Conservation (phyloP, 2,113 vertebrate species). For the Protobothrops flavoviridis region DNA sequence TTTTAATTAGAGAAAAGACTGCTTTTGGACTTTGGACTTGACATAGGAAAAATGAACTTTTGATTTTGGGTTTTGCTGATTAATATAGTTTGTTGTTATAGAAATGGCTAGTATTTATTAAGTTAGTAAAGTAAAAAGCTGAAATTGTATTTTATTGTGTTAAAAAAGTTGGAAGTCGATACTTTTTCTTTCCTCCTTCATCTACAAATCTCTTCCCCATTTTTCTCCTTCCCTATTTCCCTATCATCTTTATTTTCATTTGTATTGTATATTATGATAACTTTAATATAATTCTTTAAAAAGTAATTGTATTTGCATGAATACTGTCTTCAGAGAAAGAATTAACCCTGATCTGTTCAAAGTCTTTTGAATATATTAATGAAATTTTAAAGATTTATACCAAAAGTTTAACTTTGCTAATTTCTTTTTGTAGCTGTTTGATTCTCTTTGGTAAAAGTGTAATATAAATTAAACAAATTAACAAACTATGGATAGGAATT, state of each 20-base stretch:
- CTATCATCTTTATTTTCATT: neutral
- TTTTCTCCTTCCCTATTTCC: neutral
- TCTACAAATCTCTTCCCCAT: neutral
- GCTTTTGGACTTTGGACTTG: neutral
- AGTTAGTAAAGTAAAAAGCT: neutral
- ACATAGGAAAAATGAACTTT: neutral
- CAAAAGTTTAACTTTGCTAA: neutral
- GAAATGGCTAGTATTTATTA: neutral
- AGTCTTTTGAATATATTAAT: neutral
- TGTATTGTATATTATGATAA: neutral
- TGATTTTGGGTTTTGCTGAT: neutral
- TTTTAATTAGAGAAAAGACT: neutral
- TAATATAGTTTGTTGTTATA: neutral
- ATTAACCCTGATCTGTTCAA: neutral
- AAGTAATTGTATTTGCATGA: neutral
- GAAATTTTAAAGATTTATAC: neutral
- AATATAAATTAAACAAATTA: neutral
- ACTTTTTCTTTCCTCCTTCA: neutral
- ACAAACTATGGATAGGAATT: neutral
- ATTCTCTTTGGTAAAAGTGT: neutral
- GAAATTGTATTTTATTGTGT: neutral
- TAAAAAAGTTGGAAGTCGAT: neutral
- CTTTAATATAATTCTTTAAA: neutral
- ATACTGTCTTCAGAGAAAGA: neutral
- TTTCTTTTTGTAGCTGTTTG: neutral